phyloP scores from a whole-genome alignment of 2,113 vertebrate species.

The Accipiter virgatus region DNA sequence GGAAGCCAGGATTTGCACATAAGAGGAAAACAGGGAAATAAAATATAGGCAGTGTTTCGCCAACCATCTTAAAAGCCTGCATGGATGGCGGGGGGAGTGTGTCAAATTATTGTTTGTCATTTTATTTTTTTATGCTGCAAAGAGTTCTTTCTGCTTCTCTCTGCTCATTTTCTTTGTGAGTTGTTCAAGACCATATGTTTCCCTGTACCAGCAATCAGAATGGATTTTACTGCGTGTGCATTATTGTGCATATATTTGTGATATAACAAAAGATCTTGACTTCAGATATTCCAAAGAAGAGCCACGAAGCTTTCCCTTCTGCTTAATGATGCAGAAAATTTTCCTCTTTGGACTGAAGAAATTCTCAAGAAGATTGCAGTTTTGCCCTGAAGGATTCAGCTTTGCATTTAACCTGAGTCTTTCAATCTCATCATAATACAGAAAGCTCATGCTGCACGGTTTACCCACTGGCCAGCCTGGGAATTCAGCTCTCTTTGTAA shows the following conservation, averaged over 20 bases:
- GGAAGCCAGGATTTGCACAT: background rate
- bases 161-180: background rate
- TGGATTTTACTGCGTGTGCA: background rate
- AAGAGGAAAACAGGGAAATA: background rate
- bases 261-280: background rate
- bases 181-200: background rate
- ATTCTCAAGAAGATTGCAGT: background rate
- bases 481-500: background rate
- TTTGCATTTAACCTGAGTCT: background rate
- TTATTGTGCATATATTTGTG: background rate
- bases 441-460: background rate
- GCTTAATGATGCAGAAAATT: background rate
- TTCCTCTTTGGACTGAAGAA: background rate
- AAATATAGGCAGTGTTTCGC: background rate
- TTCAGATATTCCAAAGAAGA: background rate
- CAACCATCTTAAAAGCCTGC: background rate
- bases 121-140: background rate
- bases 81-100: background rate
- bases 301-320: background rate
- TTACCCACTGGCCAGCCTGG: background rate
- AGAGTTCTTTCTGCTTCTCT: background rate
- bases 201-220: background rate
- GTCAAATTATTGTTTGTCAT: background rate
- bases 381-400: background rate
- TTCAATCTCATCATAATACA: background rate